A percentile compares a stretch with the other conserved stretches of the same genome.
These are phyloP conservation scores for Nemoura dubitans DNA, from an alignment of 2,888 invertebrate species.

Conservation along the genomic window DNA sequence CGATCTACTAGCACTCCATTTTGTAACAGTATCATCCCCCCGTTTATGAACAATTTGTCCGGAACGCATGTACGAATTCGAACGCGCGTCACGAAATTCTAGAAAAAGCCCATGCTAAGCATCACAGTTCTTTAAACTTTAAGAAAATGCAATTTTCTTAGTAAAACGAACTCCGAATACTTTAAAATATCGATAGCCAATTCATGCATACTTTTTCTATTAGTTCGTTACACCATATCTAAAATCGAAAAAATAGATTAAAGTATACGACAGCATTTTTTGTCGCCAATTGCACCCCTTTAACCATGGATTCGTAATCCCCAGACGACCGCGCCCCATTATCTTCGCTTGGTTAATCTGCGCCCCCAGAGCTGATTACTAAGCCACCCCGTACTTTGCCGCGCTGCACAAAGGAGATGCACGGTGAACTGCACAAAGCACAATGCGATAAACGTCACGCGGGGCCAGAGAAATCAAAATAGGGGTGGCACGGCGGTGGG, in stretches of 20 bases:
- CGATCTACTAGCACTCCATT: too few relatives aligned
- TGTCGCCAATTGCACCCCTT: slow-evolving; percentile 31
- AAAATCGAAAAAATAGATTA: slow-evolving; percentile 27
- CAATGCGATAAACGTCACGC: slow-evolving; percentile 34
- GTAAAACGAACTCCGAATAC: neutral
- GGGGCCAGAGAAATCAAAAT: slow-evolving; percentile 18
- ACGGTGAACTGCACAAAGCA: slow-evolving; percentile 31
- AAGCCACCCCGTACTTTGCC: slow-evolving; percentile 39
- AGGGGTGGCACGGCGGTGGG: neutral
- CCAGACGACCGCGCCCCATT: slow-evolving; percentile 29
- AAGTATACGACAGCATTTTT: slow-evolving; percentile 35
- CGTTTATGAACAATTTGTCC: neutral
- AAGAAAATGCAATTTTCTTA: neutral
- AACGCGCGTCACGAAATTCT: neutral
- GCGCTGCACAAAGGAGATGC: slow-evolving; percentile 8
- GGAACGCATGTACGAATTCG: neutral
- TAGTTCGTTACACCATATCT: slow-evolving; percentile 1
- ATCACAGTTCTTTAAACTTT: neutral
- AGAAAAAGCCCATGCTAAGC: neutral
- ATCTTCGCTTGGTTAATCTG: slow-evolving; percentile 39
- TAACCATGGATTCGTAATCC: neutral
- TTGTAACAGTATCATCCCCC: too few relatives aligned
- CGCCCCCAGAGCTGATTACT: slow-evolving; percentile 29
- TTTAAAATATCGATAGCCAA: slow-evolving; percentile 22
- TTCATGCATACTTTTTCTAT: slow-evolving; percentile 38